phyloP scores from a whole-genome alignment of 2,888 invertebrate species.

The Galerucella calmariensis region DNA sequence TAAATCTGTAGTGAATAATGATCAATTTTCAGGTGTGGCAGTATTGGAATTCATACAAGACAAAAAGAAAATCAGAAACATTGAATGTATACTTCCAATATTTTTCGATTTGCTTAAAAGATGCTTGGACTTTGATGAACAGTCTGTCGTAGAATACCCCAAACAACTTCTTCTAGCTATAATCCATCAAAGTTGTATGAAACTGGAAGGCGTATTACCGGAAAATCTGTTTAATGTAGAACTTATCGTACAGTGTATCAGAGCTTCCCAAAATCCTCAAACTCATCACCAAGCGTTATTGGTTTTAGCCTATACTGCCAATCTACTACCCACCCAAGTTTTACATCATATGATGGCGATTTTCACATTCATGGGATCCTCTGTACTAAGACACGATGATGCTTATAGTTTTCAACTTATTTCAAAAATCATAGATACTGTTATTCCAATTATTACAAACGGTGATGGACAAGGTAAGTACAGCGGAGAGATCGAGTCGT shows the following conservation, averaged over 20 bases:
- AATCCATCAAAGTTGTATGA: constrained; percentile 77
- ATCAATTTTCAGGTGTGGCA: constrained; percentile 67
- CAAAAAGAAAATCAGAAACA: constrained; percentile 81
- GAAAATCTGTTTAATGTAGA: constrained; percentile 74
- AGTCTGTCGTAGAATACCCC: constrained; percentile 85
- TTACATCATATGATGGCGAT: constrained; percentile 95
- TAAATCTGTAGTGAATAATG: not conserved
- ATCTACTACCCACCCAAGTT: constrained; percentile 83
- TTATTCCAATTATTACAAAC: constrained; percentile 81
- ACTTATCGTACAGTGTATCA: constrained; percentile 86
- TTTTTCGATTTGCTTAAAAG: constrained; percentile 83
- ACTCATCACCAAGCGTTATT: constrained; percentile 94
- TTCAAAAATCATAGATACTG: constrained; percentile 86
- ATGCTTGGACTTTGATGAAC: constrained; percentile 84
- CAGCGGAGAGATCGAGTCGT: no score
- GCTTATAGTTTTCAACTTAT: constrained; percentile 96
- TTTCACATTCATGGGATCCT: constrained; percentile 97
- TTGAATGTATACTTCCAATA: constrained; percentile 75
- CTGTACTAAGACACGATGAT: constrained; percentile 92
- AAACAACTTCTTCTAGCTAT: constrained; percentile 87
- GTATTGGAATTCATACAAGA: constrained; percentile 86
- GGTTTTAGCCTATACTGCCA: constrained; percentile 82
- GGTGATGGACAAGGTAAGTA: constrained; percentile 50
- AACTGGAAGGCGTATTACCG: constrained; percentile 69
- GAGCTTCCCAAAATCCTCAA: constrained; percentile 92